Evolutionary conservation across 2,888 invertebrate genomes (phyloP).

Genomic region (Meliscaeva auricollis): DNA sequence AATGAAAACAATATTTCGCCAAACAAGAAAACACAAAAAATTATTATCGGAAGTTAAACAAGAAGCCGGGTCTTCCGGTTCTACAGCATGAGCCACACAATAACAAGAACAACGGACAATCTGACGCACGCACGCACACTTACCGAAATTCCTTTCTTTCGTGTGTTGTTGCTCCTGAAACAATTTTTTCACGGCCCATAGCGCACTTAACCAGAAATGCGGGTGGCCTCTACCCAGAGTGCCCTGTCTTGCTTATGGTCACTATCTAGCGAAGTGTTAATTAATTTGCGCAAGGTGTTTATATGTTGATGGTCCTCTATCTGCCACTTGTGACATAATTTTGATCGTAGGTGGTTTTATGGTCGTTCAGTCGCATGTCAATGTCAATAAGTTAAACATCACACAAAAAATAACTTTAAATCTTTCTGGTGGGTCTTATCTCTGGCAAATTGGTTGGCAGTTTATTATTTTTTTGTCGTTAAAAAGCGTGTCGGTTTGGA

Average conservation of each 20-base stretch:
- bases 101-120: constrained; percentile 12
- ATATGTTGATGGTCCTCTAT: constrained; percentile 38
- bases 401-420: constrained; percentile 45
- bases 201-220: constrained; percentile 58
- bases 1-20: background rate
- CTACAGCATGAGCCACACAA: constrained; percentile 66
- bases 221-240: constrained; percentile 51
- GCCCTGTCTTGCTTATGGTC: constrained; percentile 20
- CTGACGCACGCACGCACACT: constrained; percentile 49
- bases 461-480: background rate
- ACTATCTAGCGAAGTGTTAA: constrained; percentile 69
- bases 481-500: background rate
- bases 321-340: constrained; percentile 64
- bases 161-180: constrained; percentile 4
- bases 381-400: background rate
- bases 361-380: constrained; percentile 59
- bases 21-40: constrained; percentile 48
- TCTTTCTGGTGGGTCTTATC: constrained; percentile 55
- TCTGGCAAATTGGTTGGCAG: constrained; percentile 36
- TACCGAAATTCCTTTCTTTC: constrained; percentile 21
- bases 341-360: constrained; percentile 65
- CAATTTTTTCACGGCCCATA: constrained; percentile 37
- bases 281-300: constrained; percentile 75
- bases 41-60: constrained; percentile 62
- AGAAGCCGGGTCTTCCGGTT: constrained; percentile 68